Evolutionary conservation across 2,888 invertebrate genomes (phyloP).

Genomic region (Auanema sp.): DNA sequence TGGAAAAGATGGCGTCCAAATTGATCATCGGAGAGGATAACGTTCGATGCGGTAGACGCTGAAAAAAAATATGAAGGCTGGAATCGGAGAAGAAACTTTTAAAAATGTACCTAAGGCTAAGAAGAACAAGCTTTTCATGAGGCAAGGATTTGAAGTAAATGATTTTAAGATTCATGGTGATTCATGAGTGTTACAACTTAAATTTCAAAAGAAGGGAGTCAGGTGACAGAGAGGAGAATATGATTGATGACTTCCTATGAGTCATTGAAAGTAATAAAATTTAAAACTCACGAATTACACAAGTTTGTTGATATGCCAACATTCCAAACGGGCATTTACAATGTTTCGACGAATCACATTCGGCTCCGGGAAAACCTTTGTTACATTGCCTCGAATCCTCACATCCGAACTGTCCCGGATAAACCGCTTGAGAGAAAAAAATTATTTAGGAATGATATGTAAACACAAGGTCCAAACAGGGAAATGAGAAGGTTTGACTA

Average conservation of each 20-base stretch:
- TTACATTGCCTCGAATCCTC: constrained; percentile 56
- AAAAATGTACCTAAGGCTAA: constrained; percentile 13
- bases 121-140: not conserved
- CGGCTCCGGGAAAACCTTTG: constrained; percentile 53
- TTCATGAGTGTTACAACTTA: not conserved
- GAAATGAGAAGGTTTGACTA: constrained; percentile 7
- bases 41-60: constrained; percentile 18
- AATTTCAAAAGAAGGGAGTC: not conserved
- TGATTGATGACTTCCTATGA: not conserved
- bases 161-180: not conserved
- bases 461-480: constrained; percentile 7
- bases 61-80: constrained; percentile 4
- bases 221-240: too few relatives aligned
- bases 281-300: constrained; percentile 26
- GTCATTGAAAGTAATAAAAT: constrained; percentile 10
- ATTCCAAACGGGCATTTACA: constrained; percentile 59
- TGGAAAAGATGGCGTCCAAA: constrained; percentile 1
- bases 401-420: constrained; percentile 59
- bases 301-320: constrained; percentile 48
- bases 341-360: constrained; percentile 42
- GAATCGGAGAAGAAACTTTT: too few relatives aligned
- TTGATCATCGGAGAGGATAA: constrained; percentile 21
- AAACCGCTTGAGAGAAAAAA: too few relatives aligned
- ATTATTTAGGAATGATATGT: too few relatives aligned
- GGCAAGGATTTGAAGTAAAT: too few relatives aligned